Base-by-base conservation (phyloP, 2,888 invertebrate genomes). In the Alcis repandata region DNA sequence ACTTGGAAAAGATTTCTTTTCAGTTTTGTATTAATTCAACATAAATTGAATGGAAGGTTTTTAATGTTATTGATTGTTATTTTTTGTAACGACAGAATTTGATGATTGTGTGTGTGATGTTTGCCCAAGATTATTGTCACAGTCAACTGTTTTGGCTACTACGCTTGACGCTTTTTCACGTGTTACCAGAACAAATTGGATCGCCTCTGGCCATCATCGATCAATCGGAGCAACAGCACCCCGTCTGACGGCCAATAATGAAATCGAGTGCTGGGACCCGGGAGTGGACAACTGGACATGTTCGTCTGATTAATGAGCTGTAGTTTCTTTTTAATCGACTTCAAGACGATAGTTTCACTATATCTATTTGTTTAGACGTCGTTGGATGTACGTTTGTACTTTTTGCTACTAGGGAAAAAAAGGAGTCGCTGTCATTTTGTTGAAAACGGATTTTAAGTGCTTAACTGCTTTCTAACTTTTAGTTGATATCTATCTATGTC, bases 141-240 rank as follows among this genome's bases (percentile, higher is more conserved):
- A 4, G 27, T 27, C 27, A 10, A 9, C 7, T 19, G 17, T 17
- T 17, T 43, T 15, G n/a, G 15, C 15, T 48, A 15, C n/a, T 15
- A 32, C 32, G 9, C 17, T 41, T 15, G 7, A 7, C 15, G 56
- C 48, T 68, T 60, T 41, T 68, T 71, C 63, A 60, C 63, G 61
- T 65, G 65, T 61, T 69, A 48, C 53, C 17, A 19, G 54, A 63
- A 58, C 58, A 58, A 63, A 63, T 69, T 41, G 54, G 65, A 62
- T 54, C 41, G 52, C 57, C 69, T 61, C 52, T 15, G 32, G 48
- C 15, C n/a, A 32, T 32, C 51, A 38, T 57, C 65, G 20, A 57
- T 40, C 45, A 66, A 45, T 66, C 43, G 33, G 6, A 22, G 32
- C 45, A 27, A 38, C 51, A 52, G 10, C 40, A 22, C 15, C 13